These are phyloP conservation scores for Diuraphis noxia DNA, from an alignment of 1,140 invertebrate genomes.

Conservation along the genomic window DNA sequence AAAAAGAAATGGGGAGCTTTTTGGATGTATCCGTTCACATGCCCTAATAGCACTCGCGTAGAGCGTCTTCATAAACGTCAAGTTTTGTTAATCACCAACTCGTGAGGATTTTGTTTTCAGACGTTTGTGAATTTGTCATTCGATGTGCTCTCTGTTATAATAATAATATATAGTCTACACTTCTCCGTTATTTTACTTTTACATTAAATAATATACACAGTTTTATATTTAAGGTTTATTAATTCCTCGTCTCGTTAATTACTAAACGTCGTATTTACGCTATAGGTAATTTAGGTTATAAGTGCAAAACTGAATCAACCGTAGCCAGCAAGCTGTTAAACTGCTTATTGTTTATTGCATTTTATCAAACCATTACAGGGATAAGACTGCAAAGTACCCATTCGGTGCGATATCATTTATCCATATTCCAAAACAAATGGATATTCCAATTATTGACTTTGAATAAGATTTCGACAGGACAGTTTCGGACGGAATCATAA, in stretches of 20 bases:
- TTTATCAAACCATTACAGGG: neutral
- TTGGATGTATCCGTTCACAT: neutral
- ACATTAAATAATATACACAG: neutral
- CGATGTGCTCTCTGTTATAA: neutral
- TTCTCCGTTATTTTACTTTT: neutral
- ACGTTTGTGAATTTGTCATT: neutral
- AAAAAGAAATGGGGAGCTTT: neutral
- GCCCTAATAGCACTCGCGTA: neutral
- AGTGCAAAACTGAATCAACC: neutral
- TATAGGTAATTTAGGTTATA: neutral
- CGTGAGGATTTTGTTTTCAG: neutral
- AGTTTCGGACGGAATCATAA: neutral
- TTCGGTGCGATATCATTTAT: neutral
- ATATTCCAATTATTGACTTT: neutral
- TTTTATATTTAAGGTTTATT: neutral
- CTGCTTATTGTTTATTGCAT: constrained; percentile 6
- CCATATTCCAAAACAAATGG: neutral
- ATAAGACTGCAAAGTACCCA: neutral
- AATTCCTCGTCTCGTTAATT: neutral
- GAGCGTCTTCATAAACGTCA: neutral
- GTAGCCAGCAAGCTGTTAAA: neutral
- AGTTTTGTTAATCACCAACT: neutral
- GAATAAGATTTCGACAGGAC: neutral
- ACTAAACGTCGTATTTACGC: neutral
- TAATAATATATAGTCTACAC: neutral